phyloP scores from a whole-genome alignment of 1,140 invertebrate species.

The Neodiprion fabricii region DNA sequence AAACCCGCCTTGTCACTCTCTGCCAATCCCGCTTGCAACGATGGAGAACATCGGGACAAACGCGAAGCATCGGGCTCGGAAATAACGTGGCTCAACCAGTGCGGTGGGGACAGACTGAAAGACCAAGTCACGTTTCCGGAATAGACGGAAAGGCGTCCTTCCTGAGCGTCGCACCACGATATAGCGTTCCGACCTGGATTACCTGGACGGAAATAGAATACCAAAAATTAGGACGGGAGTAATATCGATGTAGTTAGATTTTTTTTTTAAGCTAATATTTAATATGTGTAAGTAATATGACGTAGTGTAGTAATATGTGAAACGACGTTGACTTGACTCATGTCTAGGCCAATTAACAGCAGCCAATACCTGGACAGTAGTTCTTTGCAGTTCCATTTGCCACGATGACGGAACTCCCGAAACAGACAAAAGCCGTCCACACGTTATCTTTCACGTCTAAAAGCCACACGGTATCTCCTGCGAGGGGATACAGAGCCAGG shows the following conservation, averaged over 20 bases:
- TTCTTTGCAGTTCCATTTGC: not conserved
- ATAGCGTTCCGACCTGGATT: not conserved
- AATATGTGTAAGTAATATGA: too few relatives aligned
- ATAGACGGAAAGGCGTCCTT: not conserved
- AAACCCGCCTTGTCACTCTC: constrained; percentile 1
- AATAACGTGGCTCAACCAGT: constrained; percentile 6
- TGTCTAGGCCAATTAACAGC: too few relatives aligned
- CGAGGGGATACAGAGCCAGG: constrained; percentile 3
- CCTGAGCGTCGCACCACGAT: constrained; percentile 7
- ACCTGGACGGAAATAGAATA: not conserved
- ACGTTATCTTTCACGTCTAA: constrained; percentile 1
- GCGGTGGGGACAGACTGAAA: constrained; percentile 10
- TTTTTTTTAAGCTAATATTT: too few relatives aligned
- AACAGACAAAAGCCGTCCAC: constrained; percentile 6
- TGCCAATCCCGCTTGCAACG: not conserved
- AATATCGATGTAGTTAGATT: too few relatives aligned
- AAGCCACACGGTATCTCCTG: constrained; percentile 8
- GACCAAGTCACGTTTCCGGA: not conserved
- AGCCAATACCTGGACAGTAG: not conserved
- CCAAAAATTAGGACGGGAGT: too few relatives aligned
- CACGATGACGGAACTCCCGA: not conserved
- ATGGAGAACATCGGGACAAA: not conserved
- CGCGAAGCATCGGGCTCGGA: not conserved
- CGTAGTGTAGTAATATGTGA: too few relatives aligned
- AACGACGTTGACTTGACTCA: too few relatives aligned